A percentile compares a stretch with the other conserved stretches of the same genome.
Evolutionary conservation across 2,113 vertebrate species (phyloP).

Genomic region (Nyctereutes procyonoides): DNA sequence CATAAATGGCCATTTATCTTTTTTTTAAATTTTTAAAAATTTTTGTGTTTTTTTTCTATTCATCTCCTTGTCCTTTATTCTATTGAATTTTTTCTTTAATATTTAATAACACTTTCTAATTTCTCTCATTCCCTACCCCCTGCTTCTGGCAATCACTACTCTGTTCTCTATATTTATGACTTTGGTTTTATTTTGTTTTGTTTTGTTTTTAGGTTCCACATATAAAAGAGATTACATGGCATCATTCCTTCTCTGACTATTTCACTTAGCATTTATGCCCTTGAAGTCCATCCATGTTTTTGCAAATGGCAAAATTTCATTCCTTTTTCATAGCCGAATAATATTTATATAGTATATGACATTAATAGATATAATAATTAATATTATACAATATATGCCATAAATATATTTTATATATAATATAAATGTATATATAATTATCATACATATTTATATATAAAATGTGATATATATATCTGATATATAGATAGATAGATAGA

Average conservation of each 20-base stretch:
- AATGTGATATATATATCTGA: neutral
- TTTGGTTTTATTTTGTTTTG: neutral
- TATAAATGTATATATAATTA: neutral
- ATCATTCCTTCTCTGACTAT: neutral
- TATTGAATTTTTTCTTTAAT: neutral
- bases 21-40: no score
- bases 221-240: neutral
- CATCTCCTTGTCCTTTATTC: neutral
- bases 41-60: conserved; percentile 25
- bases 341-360: neutral
- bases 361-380: neutral
- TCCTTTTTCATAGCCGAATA: neutral
- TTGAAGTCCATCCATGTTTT: neutral
- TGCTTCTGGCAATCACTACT: neutral
- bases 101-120: neutral
- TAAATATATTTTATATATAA: neutral
- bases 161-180: neutral
- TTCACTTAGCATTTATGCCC: neutral
- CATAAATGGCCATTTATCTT: neutral
- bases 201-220: neutral
- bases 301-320: neutral
- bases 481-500: no score
- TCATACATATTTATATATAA: neutral
- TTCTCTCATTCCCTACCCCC: neutral
- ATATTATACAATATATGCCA: neutral